phyloP scores from a whole-genome alignment of 2,888 invertebrate genomes.

The Melieria crassipennis region DNA sequence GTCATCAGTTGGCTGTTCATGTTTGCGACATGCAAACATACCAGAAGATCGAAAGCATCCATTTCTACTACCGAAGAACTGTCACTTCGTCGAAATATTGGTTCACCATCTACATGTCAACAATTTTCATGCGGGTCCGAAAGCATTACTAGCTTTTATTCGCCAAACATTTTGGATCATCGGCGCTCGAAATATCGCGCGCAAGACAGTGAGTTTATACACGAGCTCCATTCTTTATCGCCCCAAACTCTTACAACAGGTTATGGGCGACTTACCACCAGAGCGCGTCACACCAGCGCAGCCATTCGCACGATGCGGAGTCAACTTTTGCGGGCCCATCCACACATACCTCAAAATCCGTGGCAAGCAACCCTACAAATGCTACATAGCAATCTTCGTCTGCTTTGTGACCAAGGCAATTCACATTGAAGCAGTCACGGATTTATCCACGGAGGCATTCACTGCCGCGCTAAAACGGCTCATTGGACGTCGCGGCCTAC shows the following conservation, averaged over 20 bases:
- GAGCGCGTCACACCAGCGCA: constrained; percentile 27
- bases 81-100: constrained; percentile 20
- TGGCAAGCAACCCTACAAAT: constrained; percentile 32
- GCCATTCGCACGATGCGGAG: constrained; percentile 32
- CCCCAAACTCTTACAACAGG: constrained; percentile 35
- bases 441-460: constrained; percentile 33
- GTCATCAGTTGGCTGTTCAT: too few relatives aligned
- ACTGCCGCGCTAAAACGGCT: constrained; percentile 33
- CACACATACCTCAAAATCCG: constrained; percentile 23
- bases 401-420: constrained; percentile 32
- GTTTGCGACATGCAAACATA: constrained; percentile 26
- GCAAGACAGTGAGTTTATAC: constrained; percentile 22
- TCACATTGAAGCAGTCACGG: constrained; percentile 22
- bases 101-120: constrained; percentile 33
- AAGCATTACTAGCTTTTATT: constrained; percentile 28
- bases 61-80: constrained; percentile 24
- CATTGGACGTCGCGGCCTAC: constrained; percentile 29
- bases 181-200: constrained; percentile 29
- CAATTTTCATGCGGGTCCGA: constrained; percentile 40
- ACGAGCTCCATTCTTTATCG: constrained; percentile 20
- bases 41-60: constrained; percentile 27
- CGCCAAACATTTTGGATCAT: constrained; percentile 38
- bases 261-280: constrained; percentile 28
- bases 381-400: constrained; percentile 30
- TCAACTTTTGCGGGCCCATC: constrained; percentile 23